Base-by-base conservation (phyloP, 2,113 vertebrate genomes). In the Lichenostomus cassidix region DNA sequence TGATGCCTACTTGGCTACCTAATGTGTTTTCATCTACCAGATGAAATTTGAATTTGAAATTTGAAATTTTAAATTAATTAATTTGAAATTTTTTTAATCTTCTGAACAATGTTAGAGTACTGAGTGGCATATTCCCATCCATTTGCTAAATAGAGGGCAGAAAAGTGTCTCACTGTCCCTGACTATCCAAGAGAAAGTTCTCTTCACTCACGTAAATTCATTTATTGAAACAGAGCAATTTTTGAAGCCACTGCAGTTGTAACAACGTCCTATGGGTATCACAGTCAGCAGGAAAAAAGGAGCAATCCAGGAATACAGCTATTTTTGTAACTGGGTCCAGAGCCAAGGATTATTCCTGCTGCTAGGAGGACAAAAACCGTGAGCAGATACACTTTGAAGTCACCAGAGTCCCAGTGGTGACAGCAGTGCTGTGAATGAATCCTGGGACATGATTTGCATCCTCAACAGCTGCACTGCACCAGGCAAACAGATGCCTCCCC, bases 401-500 rank as follows among this genome's bases (percentile, higher is more conserved):
- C 73, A 91, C 69, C 52, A 64, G 25, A 91, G 73, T 31, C 49
- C 60, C 55, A 70, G 33, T 37, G 53, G 81, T 29, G 73, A 87
- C n/a, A 73, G 9, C 16, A 24, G 35, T 37, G 50, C 6, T 49
- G 28, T 69, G 65, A 94, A 91, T 53, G 42, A 53, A 76, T 78
- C 62, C 63, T 33, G 33, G 75, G 55, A 89, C 39, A 76, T 14
- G 59, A 82, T 82, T 95, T 95, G 90, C 79, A 42, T 87, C 69
- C 82, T 71, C 31, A 92, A 91, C 78, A 95, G 63, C 78, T 87
- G 67, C 49, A 78, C 41, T 15, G 9, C 58, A 73, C 33, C 82
- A 85, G 33, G 25, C 60, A 92, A 80, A 63, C 84, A 90, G 93
- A 87, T 94, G 58, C 67, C 74, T 82, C 78, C 41, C 69, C 84